phyloP scores from a whole-genome alignment of 2,888 invertebrate genomes.

The Dione juno region DNA sequence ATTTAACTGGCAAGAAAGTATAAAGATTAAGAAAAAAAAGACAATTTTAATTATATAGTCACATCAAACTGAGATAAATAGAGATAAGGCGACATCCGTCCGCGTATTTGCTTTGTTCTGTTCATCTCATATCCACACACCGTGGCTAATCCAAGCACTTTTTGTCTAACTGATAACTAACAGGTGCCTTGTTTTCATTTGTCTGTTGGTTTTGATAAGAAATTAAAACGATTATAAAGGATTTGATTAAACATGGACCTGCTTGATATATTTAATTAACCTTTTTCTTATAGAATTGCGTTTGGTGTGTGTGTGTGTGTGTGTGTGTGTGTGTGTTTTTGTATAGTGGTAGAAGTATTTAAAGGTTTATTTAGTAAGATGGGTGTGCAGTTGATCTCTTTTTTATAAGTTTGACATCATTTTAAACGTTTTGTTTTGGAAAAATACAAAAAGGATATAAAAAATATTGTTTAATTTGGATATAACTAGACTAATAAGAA shows the following conservation, averaged over 20 bases:
- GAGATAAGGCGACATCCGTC: conserved; percentile 55
- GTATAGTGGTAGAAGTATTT: no score
- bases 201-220: conserved; percentile 59
- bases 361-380: no score
- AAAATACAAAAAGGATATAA: no score
- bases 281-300: conserved; percentile 43
- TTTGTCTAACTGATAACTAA: conserved; percentile 57
- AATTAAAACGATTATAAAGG: conserved; percentile 65
- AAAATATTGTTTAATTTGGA: no score
- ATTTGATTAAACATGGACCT: conserved; percentile 56
- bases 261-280: conserved; percentile 40
- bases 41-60: neutral
- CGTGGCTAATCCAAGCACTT: conserved; percentile 43
- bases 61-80: neutral
- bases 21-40: neutral
- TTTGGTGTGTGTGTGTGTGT: conserved; percentile 1
- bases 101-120: conserved; percentile 52
- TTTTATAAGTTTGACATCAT: no score
- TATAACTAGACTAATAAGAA: no score
- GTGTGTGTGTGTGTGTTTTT: neutral
- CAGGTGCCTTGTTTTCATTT: conserved; percentile 58
- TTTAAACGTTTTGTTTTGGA: no score
- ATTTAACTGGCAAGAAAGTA: neutral
- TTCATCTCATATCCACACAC: conserved; percentile 23
- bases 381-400: no score